phyloP scores from a whole-genome alignment of 2,113 vertebrate species.

The Ochotona princeps region DNA sequence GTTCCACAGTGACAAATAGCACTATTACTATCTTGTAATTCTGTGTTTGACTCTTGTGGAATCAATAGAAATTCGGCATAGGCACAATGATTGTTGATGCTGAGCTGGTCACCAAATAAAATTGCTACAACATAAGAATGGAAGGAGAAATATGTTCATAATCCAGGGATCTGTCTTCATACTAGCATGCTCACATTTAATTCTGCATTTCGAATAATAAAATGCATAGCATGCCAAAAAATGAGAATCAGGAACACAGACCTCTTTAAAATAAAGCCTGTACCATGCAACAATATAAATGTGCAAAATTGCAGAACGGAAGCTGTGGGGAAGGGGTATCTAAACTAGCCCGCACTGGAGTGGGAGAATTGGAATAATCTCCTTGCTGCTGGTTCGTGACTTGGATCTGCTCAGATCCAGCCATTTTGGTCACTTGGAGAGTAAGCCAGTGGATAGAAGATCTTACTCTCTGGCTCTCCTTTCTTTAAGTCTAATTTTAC shows the following conservation, averaged over 20 bases:
- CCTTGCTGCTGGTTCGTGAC: too few relatives aligned
- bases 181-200: not conserved
- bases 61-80: not conserved
- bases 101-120: not conserved
- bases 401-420: too few relatives aligned
- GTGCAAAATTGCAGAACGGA: not conserved
- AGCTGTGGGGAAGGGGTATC: not conserved
- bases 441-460: too few relatives aligned
- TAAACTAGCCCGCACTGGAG: too few relatives aligned
- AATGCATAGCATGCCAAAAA: not conserved
- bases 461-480: too few relatives aligned
- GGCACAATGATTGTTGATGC: not conserved
- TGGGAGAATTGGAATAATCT: too few relatives aligned
- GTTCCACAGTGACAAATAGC: not conserved
- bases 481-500: too few relatives aligned
- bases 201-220: not conserved
- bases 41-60: not conserved
- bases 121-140: not conserved
- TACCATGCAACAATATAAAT: not conserved
- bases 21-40: not conserved
- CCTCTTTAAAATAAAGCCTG: not conserved
- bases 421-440: too few relatives aligned
- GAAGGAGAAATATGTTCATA: not conserved
- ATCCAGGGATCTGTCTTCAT: not conserved
- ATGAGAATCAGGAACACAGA: not conserved